These are phyloP conservation scores for Hyposoter dolosus DNA, from an alignment of 2,888 invertebrate genomes.

Conservation along the genomic window DNA sequence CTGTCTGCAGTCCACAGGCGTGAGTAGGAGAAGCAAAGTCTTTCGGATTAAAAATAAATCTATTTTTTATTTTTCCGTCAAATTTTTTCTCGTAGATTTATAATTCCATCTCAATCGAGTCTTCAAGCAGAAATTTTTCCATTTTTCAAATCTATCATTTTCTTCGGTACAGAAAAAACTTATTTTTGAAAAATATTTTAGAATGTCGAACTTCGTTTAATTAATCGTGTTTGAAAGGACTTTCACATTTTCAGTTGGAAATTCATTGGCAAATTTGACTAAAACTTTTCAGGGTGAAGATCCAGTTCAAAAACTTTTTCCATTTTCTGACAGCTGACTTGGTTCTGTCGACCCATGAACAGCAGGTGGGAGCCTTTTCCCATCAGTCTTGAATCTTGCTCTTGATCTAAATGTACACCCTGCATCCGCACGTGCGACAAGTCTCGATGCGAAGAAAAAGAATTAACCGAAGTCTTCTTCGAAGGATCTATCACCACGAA, in stretches of 20 bases:
- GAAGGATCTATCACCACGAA: constrained; percentile 54
- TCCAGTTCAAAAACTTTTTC: not conserved
- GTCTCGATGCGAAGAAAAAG: constrained; percentile 10
- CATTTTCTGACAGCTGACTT: constrained; percentile 7
- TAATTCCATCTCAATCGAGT: not conserved
- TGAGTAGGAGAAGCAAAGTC: not conserved
- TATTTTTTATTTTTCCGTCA: not conserved
- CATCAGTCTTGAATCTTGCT: constrained; percentile 36
- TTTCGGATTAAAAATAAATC: not conserved
- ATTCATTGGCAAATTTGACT: no score
- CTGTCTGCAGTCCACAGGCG: not conserved
- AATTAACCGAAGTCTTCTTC: not conserved
- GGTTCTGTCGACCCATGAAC: not conserved
- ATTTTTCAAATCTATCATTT: not conserved
- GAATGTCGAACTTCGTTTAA: not conserved
- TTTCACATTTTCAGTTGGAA: not conserved
- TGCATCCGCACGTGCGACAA: constrained; percentile 23
- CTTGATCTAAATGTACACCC: constrained; percentile 6
- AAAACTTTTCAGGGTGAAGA: not conserved
- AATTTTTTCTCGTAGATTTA: not conserved
- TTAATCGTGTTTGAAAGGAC: not conserved
- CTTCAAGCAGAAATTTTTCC: not conserved
- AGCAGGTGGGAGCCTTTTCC: constrained; percentile 15
- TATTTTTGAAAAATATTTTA: not conserved
- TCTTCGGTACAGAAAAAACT: not conserved